Evolutionary conservation across 2,888 invertebrate genomes (phyloP).

Genomic region (Schrankia costaestrigalis): DNA sequence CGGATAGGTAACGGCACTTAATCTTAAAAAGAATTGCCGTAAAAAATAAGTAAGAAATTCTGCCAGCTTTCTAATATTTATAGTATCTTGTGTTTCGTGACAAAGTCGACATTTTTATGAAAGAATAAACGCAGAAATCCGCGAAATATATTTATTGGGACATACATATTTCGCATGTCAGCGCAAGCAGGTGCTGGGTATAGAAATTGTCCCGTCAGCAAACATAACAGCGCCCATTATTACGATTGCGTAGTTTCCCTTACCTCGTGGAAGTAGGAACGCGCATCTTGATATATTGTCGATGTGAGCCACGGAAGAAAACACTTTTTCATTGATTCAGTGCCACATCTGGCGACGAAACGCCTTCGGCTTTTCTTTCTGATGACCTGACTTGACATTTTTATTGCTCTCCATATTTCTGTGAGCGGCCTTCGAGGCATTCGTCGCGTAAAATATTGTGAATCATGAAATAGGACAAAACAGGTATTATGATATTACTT

Average conservation of each 20-base stretch:
- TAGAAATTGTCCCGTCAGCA: constrained; percentile 63
- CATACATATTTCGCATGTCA: constrained; percentile 53
- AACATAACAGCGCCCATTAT: constrained; percentile 61
- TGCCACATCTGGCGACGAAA: constrained; percentile 78
- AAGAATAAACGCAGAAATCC: constrained; percentile 46
- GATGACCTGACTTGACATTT: constrained; percentile 81
- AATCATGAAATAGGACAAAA: constrained; percentile 64
- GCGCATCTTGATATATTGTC: constrained; percentile 64
- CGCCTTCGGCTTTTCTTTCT: constrained; percentile 76
- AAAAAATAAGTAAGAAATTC: neutral
- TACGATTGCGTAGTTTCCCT: constrained; percentile 43
- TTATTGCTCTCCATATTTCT: constrained; percentile 77
- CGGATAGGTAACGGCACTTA: too few species aligned
- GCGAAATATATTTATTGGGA: constrained; percentile 37
- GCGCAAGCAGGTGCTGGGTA: constrained; percentile 62
- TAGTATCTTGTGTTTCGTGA: constrained; percentile 23
- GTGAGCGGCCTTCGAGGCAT: constrained; percentile 68
- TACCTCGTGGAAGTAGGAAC: constrained; percentile 31
- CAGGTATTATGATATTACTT: constrained; percentile 68
- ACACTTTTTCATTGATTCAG: constrained; percentile 80
- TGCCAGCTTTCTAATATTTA: constrained; percentile 7
- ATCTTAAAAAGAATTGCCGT: neutral
- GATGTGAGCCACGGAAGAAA: constrained; percentile 71
- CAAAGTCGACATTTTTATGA: constrained; percentile 45
- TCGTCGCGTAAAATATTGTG: constrained; percentile 70